A percentile compares a stretch with the other conserved stretches of the same genome.
Conservation (phyloP, 2,888 invertebrate species). For the Campoplex capitator region DNA sequence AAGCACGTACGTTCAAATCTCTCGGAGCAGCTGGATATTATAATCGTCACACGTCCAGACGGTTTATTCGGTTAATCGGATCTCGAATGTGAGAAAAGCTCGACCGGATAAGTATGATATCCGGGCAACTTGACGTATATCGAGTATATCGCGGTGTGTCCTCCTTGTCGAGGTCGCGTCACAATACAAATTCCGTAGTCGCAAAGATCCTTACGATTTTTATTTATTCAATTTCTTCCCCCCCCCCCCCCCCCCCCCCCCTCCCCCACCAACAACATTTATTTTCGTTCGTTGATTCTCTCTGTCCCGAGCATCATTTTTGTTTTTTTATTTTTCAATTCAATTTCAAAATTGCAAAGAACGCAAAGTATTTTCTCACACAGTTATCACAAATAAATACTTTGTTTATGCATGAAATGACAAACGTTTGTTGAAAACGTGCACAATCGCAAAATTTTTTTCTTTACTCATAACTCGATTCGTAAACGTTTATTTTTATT, state of each 20-base stretch:
- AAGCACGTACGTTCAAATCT: slow-evolving; percentile 15
- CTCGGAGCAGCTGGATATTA: not conserved
- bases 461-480: not conserved
- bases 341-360: not conserved
- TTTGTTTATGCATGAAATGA: not conserved
- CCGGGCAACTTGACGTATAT: not conserved
- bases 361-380: not conserved
- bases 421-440: not conserved
- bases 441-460: not conserved
- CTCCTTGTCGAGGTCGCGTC: not conserved
- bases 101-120: slow-evolving; percentile 8
- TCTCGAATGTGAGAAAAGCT: slow-evolving; percentile 3
- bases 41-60: slow-evolving; percentile 7
- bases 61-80: slow-evolving; percentile 8
- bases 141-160: not conserved
- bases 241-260: too few species aligned
- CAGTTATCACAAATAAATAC: not conserved
- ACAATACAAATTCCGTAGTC: not conserved
- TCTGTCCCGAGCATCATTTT: too few species aligned
- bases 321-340: not conserved
- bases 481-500: not conserved
- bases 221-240: not conserved
- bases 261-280: not conserved
- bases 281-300: too few species aligned
- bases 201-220: not conserved